Conservation (phyloP, 2,888 invertebrate genomes). For the Pyrrhia umbra region DNA sequence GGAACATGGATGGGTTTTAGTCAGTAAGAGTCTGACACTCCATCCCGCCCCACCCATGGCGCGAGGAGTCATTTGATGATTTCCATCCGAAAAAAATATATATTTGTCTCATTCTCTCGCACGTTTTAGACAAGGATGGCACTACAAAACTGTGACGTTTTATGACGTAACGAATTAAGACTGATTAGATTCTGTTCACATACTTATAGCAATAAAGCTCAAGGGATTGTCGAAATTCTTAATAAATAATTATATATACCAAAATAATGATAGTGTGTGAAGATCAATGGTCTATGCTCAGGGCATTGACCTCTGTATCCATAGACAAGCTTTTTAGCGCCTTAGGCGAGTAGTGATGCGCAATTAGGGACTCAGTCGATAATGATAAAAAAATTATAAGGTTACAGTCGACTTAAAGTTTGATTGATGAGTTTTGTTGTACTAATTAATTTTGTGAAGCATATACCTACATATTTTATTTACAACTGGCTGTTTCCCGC, state of each 20-base stretch:
- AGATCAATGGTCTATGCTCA: conserved; percentile 27
- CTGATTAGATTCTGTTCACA: background rate
- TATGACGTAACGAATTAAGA: background rate
- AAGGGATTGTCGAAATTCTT: background rate
- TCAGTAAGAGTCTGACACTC: no score
- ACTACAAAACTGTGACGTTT: no score
- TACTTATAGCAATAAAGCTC: background rate
- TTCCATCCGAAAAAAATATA: no score
- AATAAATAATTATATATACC: conserved; percentile 20
- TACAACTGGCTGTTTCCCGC: no score
- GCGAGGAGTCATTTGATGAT: no score
- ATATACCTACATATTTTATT: no score
- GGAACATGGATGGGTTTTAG: no score
- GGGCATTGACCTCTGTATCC: conserved; percentile 42
- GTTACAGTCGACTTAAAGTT: conserved; percentile 3
- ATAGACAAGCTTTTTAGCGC: conserved; percentile 49
- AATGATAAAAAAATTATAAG: conserved; percentile 23
- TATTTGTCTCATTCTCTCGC: no score
- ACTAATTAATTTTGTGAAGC: background rate
- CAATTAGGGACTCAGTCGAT: conserved; percentile 42
- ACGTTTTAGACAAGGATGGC: no score
- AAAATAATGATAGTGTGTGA: conserved; percentile 18
- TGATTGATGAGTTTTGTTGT: conserved; percentile 12
- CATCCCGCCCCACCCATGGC: no score
- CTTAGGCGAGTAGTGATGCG: conserved; percentile 50